A percentile compares a stretch with the other conserved stretches of the same genome.
Conservation (phyloP, 1,140 invertebrate genomes). For the Brachionus rubens region DNA sequence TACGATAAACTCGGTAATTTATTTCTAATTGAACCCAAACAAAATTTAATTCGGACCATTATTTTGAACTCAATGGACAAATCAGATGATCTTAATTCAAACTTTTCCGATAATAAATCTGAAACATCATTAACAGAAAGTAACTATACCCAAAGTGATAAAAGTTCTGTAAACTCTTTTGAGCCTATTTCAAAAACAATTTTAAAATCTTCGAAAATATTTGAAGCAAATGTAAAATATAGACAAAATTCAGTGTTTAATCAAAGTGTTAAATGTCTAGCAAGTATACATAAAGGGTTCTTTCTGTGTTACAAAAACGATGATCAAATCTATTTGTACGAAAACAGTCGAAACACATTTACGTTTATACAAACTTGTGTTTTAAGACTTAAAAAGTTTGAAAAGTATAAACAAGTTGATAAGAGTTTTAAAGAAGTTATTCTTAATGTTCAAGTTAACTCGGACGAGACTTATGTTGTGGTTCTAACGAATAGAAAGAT, state of each 20-base stretch:
- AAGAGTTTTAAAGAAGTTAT: constrained; percentile 32
- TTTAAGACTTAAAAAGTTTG: constrained; percentile 10
- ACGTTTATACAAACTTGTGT: background rate
- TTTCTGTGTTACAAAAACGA: constrained; percentile 13
- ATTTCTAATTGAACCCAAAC: constrained; percentile 28
- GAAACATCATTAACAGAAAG: too few species aligned
- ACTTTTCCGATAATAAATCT: background rate
- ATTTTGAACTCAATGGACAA: background rate
- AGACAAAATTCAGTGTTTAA: background rate
- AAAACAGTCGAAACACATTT: background rate
- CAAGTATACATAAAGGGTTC: background rate
- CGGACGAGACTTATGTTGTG: background rate
- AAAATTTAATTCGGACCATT: constrained; percentile 13
- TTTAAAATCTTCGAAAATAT: background rate
- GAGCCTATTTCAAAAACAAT: background rate
- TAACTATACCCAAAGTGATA: too few species aligned
- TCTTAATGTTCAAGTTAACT: background rate
- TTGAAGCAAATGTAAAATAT: background rate
- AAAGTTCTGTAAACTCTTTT: background rate
- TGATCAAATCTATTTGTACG: constrained; percentile 2
- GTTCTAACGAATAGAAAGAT: constrained; percentile 49
- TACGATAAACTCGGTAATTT: constrained; percentile 19
- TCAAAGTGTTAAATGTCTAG: background rate
- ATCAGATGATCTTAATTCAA: background rate
- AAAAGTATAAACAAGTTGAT: constrained; percentile 15